Evolutionary conservation across 2,888 invertebrate genomes (phyloP), one percentile per base, ranked within the genome.

Genomic region (Emmelina monodactyla): DNA sequence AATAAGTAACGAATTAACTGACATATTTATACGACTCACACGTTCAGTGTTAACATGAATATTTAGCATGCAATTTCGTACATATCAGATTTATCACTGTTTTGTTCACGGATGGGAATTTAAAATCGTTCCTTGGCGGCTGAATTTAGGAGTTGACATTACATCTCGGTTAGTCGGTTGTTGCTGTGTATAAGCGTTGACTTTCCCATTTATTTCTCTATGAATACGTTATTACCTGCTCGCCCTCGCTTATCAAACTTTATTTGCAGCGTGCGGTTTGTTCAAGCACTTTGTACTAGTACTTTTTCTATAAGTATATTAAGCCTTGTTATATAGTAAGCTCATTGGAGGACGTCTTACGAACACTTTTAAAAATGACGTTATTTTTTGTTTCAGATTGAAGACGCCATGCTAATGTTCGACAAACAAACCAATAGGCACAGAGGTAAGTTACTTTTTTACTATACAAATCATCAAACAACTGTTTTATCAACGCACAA

Each of bases 351-450:
- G n/a, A n/a, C n/a, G n/a, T n/a, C n/a, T n/a, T n/a, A n/a, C n/a
- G n/a, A n/a, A n/a, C n/a, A n/a, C n/a, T n/a, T n/a, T n/a, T n/a
- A n/a, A n/a, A n/a, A 60, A 56, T 69, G 50, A 60, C 45, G 68
- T 61, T 78, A 25, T 25, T 2, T 56, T 71, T 82, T 81, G 75
- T 92, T 93, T 44, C 91, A 97, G 96, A 96, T 97, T 75, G 97
- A 97, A 82, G 97, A 97, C 78, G 97, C 98, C 60, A 99, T 99
- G 98, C 88, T 99, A 75, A 99, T 99, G 99, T 99, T 98, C 83
- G 99, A 99, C 84, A 99, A 99, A 88, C 96, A 97, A 80, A 99
- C 99, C 70, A 98, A 98, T 86, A 91, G 99, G 84, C 99, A 99
- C 86, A 92, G 99, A 92, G 94, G 94, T 94, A 79, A 89, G 89